A percentile compares a stretch with the other conserved stretches of the same genome.
These are phyloP conservation scores for Axis porcinus DNA, from an alignment of 2,113 vertebrate species.

Conservation along the genomic window DNA sequence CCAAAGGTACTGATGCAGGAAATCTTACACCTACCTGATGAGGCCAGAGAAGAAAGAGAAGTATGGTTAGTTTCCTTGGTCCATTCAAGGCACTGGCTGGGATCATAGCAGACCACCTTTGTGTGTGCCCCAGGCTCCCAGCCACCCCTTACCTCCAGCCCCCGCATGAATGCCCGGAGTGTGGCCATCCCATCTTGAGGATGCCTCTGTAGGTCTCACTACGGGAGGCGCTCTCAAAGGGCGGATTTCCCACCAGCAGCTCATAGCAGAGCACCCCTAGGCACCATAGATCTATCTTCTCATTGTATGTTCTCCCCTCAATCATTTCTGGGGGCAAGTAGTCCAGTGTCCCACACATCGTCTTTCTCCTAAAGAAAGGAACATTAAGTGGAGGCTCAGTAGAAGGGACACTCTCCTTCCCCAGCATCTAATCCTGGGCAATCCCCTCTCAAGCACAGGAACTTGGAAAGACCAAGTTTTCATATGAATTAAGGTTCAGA, in stretches of 20 bases:
- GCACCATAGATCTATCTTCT: constrained; percentile 93
- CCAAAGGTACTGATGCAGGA: constrained; percentile 80
- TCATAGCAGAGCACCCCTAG: constrained; percentile 91
- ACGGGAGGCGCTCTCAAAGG: constrained; percentile 86
- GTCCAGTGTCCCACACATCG: constrained; percentile 91
- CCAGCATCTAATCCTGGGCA: not conserved
- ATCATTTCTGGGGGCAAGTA: constrained; percentile 93
- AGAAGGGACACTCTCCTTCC: not conserved
- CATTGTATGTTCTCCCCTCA: constrained; percentile 85
- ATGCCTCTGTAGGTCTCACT: constrained; percentile 85
- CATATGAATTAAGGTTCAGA: not conserved
- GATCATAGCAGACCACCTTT: not conserved
- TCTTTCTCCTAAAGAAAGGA: constrained; percentile 81
- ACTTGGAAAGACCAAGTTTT: not conserved
- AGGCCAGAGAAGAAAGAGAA: not conserved
- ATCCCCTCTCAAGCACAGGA: too few relatives aligned
- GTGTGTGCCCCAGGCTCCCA: not conserved
- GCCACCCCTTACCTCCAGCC: not conserved
- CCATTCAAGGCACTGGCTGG: not conserved
- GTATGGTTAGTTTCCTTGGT: not conserved
- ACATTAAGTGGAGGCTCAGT: not conserved
- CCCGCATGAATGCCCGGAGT: accelerated
- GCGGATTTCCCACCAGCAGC: constrained; percentile 86
- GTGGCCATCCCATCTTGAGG: constrained; percentile 62
- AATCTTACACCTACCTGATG: constrained; percentile 73